These are phyloP conservation scores for Xanthorhoe spadicearia DNA, from an alignment of 2,888 invertebrate species.

Conservation along the genomic window DNA sequence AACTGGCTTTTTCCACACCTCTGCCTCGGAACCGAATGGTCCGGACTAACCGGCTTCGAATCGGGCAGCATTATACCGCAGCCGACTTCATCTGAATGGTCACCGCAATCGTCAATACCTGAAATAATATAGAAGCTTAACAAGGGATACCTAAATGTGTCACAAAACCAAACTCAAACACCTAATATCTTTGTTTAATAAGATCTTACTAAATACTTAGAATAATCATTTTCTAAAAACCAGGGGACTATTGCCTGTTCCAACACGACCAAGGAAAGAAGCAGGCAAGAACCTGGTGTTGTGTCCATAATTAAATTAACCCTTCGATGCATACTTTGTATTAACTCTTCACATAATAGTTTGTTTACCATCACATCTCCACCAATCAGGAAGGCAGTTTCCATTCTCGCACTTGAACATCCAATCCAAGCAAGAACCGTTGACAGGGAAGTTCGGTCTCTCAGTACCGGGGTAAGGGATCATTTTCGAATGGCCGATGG, in stretches of 20 bases:
- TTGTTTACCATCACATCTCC: conserved; percentile 88
- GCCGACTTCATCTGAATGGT: conserved; percentile 89
- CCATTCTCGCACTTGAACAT: conserved; percentile 90
- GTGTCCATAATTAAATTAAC: too few relatives aligned
- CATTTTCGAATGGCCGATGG: conserved; percentile 60
- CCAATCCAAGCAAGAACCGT: conserved; percentile 87
- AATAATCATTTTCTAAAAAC: too few relatives aligned
- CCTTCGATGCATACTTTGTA: too few relatives aligned
- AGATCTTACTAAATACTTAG: too few relatives aligned
- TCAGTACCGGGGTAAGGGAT: conserved; percentile 59
- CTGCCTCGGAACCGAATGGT: conserved; percentile 48
- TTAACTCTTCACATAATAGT: too few relatives aligned
- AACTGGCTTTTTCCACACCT: conserved; percentile 75
- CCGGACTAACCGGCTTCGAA: conserved; percentile 55
- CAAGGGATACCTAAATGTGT: not conserved
- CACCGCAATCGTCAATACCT: conserved; percentile 89
- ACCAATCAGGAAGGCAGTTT: conserved; percentile 91
- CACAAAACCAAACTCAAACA: too few relatives aligned
- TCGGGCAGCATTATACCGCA: conserved; percentile 70
- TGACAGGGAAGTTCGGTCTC: conserved; percentile 61
- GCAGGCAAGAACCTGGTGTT: too few relatives aligned
- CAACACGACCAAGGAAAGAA: too few relatives aligned
- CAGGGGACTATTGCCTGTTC: too few relatives aligned
- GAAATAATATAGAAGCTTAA: not conserved
- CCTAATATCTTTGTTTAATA: too few relatives aligned